These are phyloP conservation scores for Alcis repandata DNA, from an alignment of 2,888 invertebrate genomes.

Conservation along the genomic window DNA sequence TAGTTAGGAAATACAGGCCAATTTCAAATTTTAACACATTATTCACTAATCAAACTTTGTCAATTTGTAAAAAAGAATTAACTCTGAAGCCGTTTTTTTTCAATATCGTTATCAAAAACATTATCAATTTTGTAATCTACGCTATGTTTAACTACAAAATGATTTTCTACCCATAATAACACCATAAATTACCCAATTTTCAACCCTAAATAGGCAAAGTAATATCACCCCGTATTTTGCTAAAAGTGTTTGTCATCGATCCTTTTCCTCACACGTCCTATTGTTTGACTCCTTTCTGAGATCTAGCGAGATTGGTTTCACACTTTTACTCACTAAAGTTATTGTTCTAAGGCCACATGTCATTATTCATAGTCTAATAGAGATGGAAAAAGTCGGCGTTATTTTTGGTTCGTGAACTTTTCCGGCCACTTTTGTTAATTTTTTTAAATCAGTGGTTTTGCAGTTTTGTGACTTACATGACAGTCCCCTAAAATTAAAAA, in stretches of 20 bases:
- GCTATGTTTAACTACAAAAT: too few relatives aligned
- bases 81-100: too few relatives aligned
- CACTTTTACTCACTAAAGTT: constrained; percentile 77
- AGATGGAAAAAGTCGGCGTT: constrained; percentile 10
- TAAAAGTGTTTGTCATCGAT: constrained; percentile 56
- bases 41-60: too few relatives aligned
- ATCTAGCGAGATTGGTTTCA: constrained; percentile 79
- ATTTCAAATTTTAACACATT: too few relatives aligned
- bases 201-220: constrained; percentile 46
- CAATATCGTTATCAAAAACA: too few relatives aligned
- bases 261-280: constrained; percentile 51
- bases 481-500: too few relatives aligned
- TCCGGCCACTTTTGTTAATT: neutral
- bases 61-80: too few relatives aligned
- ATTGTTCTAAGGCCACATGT: constrained; percentile 79
- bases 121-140: too few relatives aligned
- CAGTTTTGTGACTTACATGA: neutral
- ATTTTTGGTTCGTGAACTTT: neutral
- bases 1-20: too few relatives aligned
- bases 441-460: too few relatives aligned
- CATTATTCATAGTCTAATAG: constrained; percentile 73
- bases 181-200: constrained; percentile 44
- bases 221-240: constrained; percentile 53
- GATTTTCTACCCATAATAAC: constrained; percentile 2
- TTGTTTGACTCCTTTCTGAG: constrained; percentile 64